Evolutionary conservation across 2,888 invertebrate genomes (phyloP).

Genomic region (Cordylochernes scorpioides): DNA sequence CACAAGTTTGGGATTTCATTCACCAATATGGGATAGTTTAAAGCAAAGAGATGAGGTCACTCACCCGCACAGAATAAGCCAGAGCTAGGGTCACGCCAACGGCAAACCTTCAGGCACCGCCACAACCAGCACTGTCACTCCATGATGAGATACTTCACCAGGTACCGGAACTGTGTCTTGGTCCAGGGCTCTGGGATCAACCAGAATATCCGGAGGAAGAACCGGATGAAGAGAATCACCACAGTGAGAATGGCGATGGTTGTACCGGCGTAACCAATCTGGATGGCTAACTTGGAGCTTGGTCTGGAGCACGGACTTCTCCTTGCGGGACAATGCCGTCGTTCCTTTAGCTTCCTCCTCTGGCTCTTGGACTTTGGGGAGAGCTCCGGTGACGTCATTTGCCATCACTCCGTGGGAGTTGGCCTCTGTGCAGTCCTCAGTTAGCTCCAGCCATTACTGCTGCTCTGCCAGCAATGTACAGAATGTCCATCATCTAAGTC

Average conservation of each 20-base stretch:
- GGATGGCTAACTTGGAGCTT: slow-evolving; percentile 94
- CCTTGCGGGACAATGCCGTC: too few relatives aligned
- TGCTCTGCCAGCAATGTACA: too few relatives aligned
- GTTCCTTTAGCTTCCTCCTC: too few relatives aligned
- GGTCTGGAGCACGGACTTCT: slow-evolving; percentile 92
- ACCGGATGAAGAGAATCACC: slow-evolving; percentile 75
- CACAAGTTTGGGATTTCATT: too few relatives aligned
- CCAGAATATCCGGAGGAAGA: slow-evolving; percentile 70
- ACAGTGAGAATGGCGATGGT: slow-evolving; percentile 92
- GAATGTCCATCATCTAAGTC: too few relatives aligned
- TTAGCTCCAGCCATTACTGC: too few relatives aligned
- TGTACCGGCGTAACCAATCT: slow-evolving; percentile 90
- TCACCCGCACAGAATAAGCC: slow-evolving; percentile 97
- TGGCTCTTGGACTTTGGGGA: too few relatives aligned
- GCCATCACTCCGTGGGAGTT: too few relatives aligned
- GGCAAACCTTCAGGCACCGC: slow-evolving; percentile 98
- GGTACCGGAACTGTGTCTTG: slow-evolving; percentile 50
- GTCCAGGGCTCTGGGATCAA: slow-evolving; percentile 41
- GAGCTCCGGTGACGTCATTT: too few relatives aligned
- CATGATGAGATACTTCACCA: slow-evolving; percentile 97
- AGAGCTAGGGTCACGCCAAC: slow-evolving; percentile 83
- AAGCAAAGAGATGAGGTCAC: too few relatives aligned
- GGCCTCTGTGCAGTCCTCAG: too few relatives aligned
- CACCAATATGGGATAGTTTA: too few relatives aligned
- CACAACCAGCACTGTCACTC: slow-evolving; percentile 95